Evolutionary conservation across 1,140 invertebrate genomes (phyloP).

Genomic region (Phymastichus coffea): DNA sequence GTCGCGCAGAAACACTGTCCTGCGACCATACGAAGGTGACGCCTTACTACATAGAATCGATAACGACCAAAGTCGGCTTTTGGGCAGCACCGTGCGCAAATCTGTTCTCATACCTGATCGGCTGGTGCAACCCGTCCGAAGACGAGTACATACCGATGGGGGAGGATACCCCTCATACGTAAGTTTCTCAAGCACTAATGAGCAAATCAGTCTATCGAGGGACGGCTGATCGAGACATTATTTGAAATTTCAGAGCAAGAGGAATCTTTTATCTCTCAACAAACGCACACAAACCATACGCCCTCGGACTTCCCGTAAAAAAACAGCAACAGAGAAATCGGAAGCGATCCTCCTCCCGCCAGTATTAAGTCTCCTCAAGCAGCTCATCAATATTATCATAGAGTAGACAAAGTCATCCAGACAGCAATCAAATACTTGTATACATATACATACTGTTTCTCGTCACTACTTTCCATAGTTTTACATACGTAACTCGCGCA

Average conservation of each 20-base stretch:
- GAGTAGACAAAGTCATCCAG: no score
- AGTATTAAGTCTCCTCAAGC: slow-evolving; percentile 55
- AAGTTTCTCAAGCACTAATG: slow-evolving; percentile 43
- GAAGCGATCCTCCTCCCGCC: slow-evolving; percentile 56
- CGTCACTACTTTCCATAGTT: no score
- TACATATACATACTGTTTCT: no score
- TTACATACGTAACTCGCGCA: no score
- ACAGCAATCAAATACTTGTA: no score
- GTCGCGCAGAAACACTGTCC: slow-evolving; percentile 71
- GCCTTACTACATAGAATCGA: slow-evolving; percentile 84
- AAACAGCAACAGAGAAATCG: slow-evolving; percentile 50
- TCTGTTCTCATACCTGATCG: slow-evolving; percentile 76
- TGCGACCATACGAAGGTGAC: slow-evolving; percentile 87
- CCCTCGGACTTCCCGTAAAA: slow-evolving; percentile 75
- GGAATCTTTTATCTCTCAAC: slow-evolving; percentile 84
- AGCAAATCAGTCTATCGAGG: background rate
- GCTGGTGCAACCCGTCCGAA: slow-evolving; percentile 75
- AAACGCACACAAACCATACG: slow-evolving; percentile 80
- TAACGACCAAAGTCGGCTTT: slow-evolving; percentile 73
- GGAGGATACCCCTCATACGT: slow-evolving; percentile 74
- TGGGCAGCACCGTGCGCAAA: slow-evolving; percentile 81
- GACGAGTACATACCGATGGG: slow-evolving; percentile 81
- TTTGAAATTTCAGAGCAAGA: slow-evolving; percentile 63
- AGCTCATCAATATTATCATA: slow-evolving; percentile 55
- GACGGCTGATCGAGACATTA: background rate